Evolutionary conservation across 1,140 invertebrate genomes (phyloP), one percentile per base, ranked within the genome.

Genomic region (Camponotus pennsylvanicus): DNA sequence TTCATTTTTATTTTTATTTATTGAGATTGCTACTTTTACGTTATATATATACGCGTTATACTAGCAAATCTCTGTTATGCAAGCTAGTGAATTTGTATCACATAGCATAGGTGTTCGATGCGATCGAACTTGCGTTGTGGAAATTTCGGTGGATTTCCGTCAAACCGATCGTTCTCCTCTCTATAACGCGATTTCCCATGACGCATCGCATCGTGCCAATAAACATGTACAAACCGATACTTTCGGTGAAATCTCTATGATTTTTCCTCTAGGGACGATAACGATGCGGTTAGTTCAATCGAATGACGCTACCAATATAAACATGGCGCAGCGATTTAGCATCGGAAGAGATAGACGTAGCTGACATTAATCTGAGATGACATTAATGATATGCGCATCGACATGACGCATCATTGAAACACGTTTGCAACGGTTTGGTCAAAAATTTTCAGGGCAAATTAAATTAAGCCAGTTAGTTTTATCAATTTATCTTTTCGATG

Each of bases 111-210:
- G 11, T 57, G 32, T 82, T 79, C 61, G 63, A 52, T 66, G 21
- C 66, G 88, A 75, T 37, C 82, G 87, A 86, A 75, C 86, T 77
- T 78, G 86, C 85, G 79, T 86, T 77, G 88, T 89, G 84, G 88
- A 89, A 86, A 89, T 78, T 86, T 89, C 85, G 85, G 76, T 75
- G 85, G 75, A 66, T 64, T 77, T 88, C 88, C 88, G 88, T 79
- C 88, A 86, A 89, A 89, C 88, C 88, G 88, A 89, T 86, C 87
- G 86, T 76, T 75, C 84, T 42, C 87, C 77, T 59, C 64, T 71
- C 88, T 86, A 86, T 89, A 89, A 89, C 88, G 85, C 88, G 88
- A 89, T 89, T 89, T 89, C 89, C 89, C 85, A 86, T 90, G 89
- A 89, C 88, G 89, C 88, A 77, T 87, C 85, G 88, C 88, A 80